phyloP scores from a whole-genome alignment of 1,140 invertebrate species.

The Bombus confusus region DNA sequence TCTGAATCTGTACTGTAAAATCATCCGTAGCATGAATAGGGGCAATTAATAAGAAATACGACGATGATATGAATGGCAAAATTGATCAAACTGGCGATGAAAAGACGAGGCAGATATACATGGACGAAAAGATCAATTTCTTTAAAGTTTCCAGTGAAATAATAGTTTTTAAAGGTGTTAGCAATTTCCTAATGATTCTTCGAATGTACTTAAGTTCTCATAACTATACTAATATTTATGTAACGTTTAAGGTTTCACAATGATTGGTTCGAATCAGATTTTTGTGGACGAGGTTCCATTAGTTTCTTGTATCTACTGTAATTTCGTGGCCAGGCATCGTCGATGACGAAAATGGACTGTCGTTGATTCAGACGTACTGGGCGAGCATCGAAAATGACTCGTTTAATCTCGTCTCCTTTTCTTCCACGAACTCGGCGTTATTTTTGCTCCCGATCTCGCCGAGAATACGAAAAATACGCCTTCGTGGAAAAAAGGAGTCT shows the following conservation, averaged over 20 bases:
- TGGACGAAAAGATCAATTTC: neutral
- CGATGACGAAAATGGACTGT: neutral
- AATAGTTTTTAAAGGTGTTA: neutral
- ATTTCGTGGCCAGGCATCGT: neutral
- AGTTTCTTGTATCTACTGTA: neutral
- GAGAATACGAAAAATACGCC: neutral
- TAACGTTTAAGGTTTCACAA: neutral
- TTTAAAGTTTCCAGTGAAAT: neutral
- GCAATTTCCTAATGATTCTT: neutral
- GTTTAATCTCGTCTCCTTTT: constrained; percentile 38
- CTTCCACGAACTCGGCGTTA: neutral
- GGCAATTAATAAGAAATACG: neutral
- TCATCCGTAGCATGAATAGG: too few species aligned
- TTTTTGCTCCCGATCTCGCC: neutral
- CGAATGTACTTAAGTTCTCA: too few species aligned
- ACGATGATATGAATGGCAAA: neutral
- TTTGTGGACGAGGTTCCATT: too few species aligned
- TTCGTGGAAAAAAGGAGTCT: neutral
- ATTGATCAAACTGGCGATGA: too few species aligned
- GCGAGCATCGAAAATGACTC: neutral
- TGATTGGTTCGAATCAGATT: neutral
- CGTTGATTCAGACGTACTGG: constrained; percentile 7
- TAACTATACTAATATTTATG: too few species aligned
- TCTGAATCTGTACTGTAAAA: too few species aligned
- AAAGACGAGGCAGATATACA: too few species aligned